Conservation (phyloP, 2,113 vertebrate species). For the Aptenodytes forsteri region DNA sequence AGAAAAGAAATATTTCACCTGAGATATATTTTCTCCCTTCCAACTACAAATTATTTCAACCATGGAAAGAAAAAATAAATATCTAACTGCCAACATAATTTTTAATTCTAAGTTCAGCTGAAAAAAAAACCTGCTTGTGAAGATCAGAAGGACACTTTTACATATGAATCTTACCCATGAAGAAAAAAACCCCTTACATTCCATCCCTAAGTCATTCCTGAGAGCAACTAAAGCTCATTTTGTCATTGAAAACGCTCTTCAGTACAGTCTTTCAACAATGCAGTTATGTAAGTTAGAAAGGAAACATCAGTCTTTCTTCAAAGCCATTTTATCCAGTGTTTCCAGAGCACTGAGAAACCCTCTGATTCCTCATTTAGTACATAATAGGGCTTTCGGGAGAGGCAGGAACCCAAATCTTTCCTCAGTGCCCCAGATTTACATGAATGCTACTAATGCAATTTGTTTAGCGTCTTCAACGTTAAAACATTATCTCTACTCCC, state of each 20-base stretch:
- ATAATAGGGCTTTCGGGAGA: not conserved
- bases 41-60: not conserved
- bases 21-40: not conserved
- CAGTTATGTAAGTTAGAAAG: not conserved
- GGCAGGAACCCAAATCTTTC: not conserved
- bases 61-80: rapidly evolving
- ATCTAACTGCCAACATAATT: not conserved
- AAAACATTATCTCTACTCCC: conserved; percentile 9
- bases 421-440: not conserved
- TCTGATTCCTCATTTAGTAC: not conserved
- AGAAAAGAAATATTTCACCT: not conserved
- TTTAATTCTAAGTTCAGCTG: not conserved
- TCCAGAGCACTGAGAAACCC: not conserved
- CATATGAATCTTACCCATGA: not conserved
- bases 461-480: not conserved
- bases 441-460: rapidly evolving
- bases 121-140: not conserved
- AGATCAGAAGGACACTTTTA: not conserved
- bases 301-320: not conserved
- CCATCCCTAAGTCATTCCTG: not conserved
- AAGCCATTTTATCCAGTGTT: not conserved
- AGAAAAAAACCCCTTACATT: not conserved
- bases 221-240: not conserved
- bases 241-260: not conserved
- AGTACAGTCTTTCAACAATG: not conserved